Conservation (phyloP, 2,113 vertebrate genomes). For the Periophthalmodon schlosseri region DNA sequence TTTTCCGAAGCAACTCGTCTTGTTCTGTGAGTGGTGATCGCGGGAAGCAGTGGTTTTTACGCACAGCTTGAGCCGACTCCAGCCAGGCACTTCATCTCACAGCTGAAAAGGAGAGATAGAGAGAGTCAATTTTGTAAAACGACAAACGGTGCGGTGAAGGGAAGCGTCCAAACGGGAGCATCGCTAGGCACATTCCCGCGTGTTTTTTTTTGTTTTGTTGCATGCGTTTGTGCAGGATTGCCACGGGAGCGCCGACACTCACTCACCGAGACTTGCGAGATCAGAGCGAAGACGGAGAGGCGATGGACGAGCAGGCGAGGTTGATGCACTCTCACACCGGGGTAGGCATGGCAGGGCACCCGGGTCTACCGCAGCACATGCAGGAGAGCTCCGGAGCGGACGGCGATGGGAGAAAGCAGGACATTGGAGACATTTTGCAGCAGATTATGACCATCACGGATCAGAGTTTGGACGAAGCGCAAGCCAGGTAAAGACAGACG, state of each 20-base stretch:
- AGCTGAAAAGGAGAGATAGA: conserved; percentile 61
- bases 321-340: conserved; percentile 94
- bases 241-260: conserved; percentile 44
- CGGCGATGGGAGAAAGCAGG: conserved; percentile 93
- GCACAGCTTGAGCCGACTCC: conserved; percentile 56
- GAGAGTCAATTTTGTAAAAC: conserved; percentile 8
- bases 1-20: conserved; percentile 32
- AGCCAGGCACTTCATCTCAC: conserved; percentile 71
- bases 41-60: conserved; percentile 50
- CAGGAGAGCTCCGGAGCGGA: conserved; percentile 90
- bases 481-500: conserved; percentile 87
- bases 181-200: conserved; percentile 23
- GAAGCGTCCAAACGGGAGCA: background rate
- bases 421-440: conserved; percentile 99
- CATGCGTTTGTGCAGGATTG: conserved; percentile 75
- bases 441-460: conserved; percentile 99
- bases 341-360: conserved; percentile 92
- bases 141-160: background rate
- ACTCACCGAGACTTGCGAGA: conserved; percentile 36
- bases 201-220: conserved; percentile 45
- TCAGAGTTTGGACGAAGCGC: conserved; percentile 97
- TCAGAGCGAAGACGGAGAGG: conserved; percentile 67
- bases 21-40: conserved; percentile 37
- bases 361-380: conserved; percentile 94
- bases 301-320: conserved; percentile 95